Evolutionary conservation across 2,113 vertebrate genomes (phyloP), one percentile per base, ranked within the genome.

Genomic region (Gasterosteus nipponicus): DNA sequence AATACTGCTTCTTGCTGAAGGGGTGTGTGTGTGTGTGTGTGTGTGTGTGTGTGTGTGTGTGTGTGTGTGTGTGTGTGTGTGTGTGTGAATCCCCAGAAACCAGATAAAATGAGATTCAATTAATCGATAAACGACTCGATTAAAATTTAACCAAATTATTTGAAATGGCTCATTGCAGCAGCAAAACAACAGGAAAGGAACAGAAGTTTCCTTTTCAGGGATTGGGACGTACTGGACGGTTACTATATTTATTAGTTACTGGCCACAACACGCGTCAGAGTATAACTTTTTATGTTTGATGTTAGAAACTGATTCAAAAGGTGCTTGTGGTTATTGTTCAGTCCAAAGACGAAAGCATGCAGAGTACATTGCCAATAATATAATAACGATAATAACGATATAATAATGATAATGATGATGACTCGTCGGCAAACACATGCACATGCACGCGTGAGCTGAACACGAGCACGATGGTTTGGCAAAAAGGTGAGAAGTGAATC

Each of bases 111-210:
- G 31, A 26, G 5, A 38, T 10, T 8, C 9, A 51, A 42, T 60
- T 0, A 15, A n/a, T 66, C 31, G 39, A 41, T 76, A 22, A 10
- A 10, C 39, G 18, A 69, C 18, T 2, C 47, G 35, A 61, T 54
- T 14, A 35, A 67, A 31, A 53, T 35, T 6, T 68, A 53, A 60
- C 35, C 33, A 51, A 22, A 26, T 49, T 57, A 49, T 4, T 41
- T 29, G 29, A 59, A 72, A 19, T 63, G 39, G 60, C 39, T 63
- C 60, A 63, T n/a, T 14, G 41, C 39, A 44, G 14, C 38, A 63
- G 61, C 19, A 61, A 41, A 35, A 41, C 35, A 35, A 22, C 29
- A 35, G 12, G 2, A 64, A 11, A n/a, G 33, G 33, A 33, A 31
- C 16, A 39, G 14, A 9, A 12, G 46, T 35, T 18, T 39, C 9